A percentile compares a stretch with the other conserved stretches of the same genome.
phyloP scores from a whole-genome alignment of 2,797 vertebrate species.

The Gorsachius magnificus region DNA sequence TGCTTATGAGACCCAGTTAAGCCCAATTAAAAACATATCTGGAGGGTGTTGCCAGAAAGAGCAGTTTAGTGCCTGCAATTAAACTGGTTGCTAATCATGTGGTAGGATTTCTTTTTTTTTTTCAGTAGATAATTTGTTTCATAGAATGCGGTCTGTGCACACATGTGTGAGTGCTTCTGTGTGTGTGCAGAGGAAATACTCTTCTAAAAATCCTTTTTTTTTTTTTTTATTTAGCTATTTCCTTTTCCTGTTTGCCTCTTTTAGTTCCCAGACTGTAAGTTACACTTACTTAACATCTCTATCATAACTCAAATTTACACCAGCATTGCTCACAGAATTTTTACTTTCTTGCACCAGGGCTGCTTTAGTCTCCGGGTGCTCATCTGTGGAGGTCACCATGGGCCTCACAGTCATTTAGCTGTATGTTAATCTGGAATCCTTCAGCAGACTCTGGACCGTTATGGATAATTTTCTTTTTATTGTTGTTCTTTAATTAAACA shows the following conservation, averaged over 20 bases:
- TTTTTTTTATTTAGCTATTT: neutral
- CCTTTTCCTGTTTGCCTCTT: neutral
- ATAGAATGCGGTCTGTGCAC: neutral
- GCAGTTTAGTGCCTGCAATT: slow-evolving; percentile 16
- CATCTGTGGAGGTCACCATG: slow-evolving; percentile 19
- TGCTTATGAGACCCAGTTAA: neutral
- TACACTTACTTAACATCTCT: neutral
- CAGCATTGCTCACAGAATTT: neutral
- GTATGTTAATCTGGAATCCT: slow-evolving; percentile 25
- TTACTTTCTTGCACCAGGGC: neutral
- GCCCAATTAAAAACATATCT: slow-evolving; percentile 27
- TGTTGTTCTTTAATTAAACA: slow-evolving; percentile 69
- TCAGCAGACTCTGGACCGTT: neutral
- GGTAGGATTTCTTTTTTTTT: neutral
- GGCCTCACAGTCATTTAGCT: neutral
- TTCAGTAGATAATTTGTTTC: neutral
- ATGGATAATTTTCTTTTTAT: slow-evolving; percentile 63
- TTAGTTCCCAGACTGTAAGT: neutral
- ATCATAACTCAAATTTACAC: neutral
- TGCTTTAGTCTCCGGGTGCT: neutral
- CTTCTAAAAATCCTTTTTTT: neutral
- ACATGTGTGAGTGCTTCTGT: neutral
- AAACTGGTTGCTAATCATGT: slow-evolving; percentile 22
- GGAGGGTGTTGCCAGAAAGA: slow-evolving; percentile 8
- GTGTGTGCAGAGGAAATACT: neutral